Evolutionary conservation across 2,113 vertebrate species (phyloP), one percentile per base, ranked within the genome.

Genomic region (Tyto alba): DNA sequence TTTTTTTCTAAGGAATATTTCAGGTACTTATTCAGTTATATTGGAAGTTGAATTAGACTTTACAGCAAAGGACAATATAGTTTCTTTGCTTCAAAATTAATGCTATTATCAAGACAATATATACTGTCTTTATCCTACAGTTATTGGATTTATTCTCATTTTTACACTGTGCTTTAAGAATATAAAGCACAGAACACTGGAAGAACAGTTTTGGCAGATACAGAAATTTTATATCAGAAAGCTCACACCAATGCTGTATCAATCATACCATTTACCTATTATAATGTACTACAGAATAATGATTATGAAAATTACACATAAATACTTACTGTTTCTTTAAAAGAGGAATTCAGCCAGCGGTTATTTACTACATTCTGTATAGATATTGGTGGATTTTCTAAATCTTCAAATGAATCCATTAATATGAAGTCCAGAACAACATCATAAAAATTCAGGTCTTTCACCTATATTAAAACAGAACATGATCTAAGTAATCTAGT

Each of bases 341-440:
- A 99, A 94, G 99, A 99, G 40, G 98, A 98, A 97, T 99, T 99
- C 52, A 99, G 98, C 99, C 99, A 99, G 72, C 99, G 99, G 94
- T 99, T 99, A 97, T 99, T 99, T 67, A 99, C 98, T 34, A 99
- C 98, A 48, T 99, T 99, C 98, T 99, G 99, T 93, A 99, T 99
- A 85, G 99, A 99, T 77, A 99, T 97, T 5, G 99, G 99, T 20
- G 99, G 99, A 96, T 99, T 99, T 97, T 99, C 99, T 95, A 99
- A 98, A 97, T 99, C 99, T 98, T 99, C 99, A 92, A 99, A 99
- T 4, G 99, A 99, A 96, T 99, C 99, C 99, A 99, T 99, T 72
- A 99, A 97, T 98, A 99, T 99, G 91, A 99, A 99, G 97, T 99
- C 99, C 98, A 99, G 98, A 91, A 99, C 99, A 18, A 99, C 98